Evolutionary conservation across 2,113 vertebrate genomes (phyloP).

Genomic region (Hippocampus zosterae): DNA sequence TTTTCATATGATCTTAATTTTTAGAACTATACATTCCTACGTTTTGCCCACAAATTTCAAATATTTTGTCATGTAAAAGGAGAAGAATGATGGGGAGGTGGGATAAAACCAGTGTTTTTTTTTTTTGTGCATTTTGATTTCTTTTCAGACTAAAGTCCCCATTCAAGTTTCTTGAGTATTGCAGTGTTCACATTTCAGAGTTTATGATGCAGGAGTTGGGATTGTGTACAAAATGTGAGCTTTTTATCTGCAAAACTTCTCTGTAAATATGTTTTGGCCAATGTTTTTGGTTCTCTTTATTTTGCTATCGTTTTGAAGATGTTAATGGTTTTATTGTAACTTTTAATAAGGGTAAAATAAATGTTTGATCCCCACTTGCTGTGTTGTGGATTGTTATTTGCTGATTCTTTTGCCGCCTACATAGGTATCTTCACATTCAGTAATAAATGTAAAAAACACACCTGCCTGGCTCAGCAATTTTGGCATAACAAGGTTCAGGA

Average conservation of each 20-base stretch:
- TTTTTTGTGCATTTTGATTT: constrained; percentile 62
- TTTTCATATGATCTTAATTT: constrained; percentile 61
- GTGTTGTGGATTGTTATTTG: constrained; percentile 46
- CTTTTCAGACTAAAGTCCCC: constrained; percentile 64
- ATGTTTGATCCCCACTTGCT: constrained; percentile 70
- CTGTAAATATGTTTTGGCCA: constrained; percentile 74
- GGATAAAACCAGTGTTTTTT: constrained; percentile 52
- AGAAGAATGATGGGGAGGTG: constrained; percentile 60
- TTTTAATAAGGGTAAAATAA: constrained; percentile 79
- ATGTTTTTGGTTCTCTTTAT: constrained; percentile 73
- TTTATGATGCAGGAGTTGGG: constrained; percentile 64
- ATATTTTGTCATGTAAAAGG: constrained; percentile 73
- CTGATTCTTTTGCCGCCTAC: not conserved
- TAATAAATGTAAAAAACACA: not conserved
- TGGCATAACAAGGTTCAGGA: not conserved
- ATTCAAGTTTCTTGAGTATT: constrained; percentile 61
- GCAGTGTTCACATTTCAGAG: constrained; percentile 71
- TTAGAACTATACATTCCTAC: constrained; percentile 72
- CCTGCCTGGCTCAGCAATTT: not conserved
- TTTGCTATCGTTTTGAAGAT: constrained; percentile 77
- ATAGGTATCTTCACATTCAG: not conserved
- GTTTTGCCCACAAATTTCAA: constrained; percentile 67
- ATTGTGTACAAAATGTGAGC: constrained; percentile 73
- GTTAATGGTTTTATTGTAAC: constrained; percentile 79
- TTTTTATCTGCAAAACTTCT: constrained; percentile 71